Evolutionary conservation across 2,888 invertebrate species (phyloP).

Genomic region (Chymomyza fuscimana): DNA sequence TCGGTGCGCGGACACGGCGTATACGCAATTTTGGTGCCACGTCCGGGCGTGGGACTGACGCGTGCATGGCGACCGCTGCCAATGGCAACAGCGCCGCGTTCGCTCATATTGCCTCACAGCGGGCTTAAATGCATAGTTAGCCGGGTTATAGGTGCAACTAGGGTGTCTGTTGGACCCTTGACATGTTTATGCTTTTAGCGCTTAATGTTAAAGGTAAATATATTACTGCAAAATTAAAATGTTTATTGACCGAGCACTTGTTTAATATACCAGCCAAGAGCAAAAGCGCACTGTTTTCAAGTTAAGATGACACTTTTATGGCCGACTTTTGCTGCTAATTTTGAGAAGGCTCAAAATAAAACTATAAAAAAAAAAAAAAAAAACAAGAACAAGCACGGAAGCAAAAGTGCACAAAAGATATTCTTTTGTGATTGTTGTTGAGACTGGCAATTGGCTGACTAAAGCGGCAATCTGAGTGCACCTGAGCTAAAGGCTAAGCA

Average conservation of each 20-base stretch:
- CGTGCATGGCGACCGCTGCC: constrained; percentile 76
- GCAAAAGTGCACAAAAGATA: neutral
- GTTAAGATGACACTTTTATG: too few relatives aligned
- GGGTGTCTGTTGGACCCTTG: constrained; percentile 9
- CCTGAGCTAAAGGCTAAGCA: constrained; percentile 6
- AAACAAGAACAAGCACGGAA: neutral
- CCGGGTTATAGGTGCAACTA: neutral
- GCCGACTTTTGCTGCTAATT: neutral
- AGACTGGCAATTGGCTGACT: constrained; percentile 6
- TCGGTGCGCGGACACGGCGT: constrained; percentile 79
- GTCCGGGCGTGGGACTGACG: constrained; percentile 79
- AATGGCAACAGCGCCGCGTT: constrained; percentile 41
- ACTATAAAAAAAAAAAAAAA: neutral
- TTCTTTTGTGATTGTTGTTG: neutral
- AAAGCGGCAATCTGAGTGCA: constrained; percentile 5
- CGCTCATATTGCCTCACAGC: constrained; percentile 67
- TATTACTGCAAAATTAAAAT: neutral
- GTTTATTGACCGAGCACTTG: neutral
- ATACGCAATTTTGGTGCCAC: constrained; percentile 79
- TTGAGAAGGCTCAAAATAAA: neutral
- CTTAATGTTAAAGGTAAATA: neutral
- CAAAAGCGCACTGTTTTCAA: too few relatives aligned
- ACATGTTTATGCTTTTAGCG: constrained; percentile 9
- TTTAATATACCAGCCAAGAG: neutral
- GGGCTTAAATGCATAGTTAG: constrained; percentile 1